Evolutionary conservation across 2,888 invertebrate genomes (phyloP), one percentile per base, ranked within the genome.

Genomic region (Protodeltote pygarga): DNA sequence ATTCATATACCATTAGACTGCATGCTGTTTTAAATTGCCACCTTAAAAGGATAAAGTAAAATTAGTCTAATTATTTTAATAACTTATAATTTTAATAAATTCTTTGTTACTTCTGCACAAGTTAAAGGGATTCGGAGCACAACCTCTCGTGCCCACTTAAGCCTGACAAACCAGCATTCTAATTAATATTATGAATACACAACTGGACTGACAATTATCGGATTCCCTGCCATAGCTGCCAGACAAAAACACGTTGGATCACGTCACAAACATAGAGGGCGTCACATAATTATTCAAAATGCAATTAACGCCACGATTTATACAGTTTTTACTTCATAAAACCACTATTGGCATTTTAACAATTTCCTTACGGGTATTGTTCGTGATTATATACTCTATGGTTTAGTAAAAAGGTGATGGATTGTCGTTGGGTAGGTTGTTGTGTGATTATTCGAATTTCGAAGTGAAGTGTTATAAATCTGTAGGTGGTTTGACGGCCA

Each of bases 351-450:
- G 81, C 62, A 80, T 76, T 83, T 80, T 79, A 83, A 84, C 77
- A 75, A 83, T 83, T 79, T 81, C 81, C 83, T 75, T 79, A 73
- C 64, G 42, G 37, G 73, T 69, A 65, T 62, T 62, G 65, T 76
- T 73, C 71, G 44, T 52, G 65, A 72, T 75, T 76, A 65, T 73
- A 76, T 74, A 62, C 70, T 76, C 54, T 61, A 65, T 72, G 69
- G 17, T 53, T 41, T 63, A 61, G 44, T 65, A 76, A 53, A 48
- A 50, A 50, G 42, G 19, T 39, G 67, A 54, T 40, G 40, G 58
- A 57, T 58, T 11, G 50, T 21, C 35, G 28, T 29, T 34, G 38
- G 32, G 39, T 8, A 27, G 24, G 25, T 37, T 8, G 38, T 33
- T 25, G 10, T 20, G 17, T 50, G 27, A 49, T 60, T 52, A 38